A percentile compares a stretch with the other conserved stretches of the same genome.
These are phyloP conservation scores for Drosophila tristis DNA, from an alignment of 1,140 invertebrate species.

Conservation along the genomic window DNA sequence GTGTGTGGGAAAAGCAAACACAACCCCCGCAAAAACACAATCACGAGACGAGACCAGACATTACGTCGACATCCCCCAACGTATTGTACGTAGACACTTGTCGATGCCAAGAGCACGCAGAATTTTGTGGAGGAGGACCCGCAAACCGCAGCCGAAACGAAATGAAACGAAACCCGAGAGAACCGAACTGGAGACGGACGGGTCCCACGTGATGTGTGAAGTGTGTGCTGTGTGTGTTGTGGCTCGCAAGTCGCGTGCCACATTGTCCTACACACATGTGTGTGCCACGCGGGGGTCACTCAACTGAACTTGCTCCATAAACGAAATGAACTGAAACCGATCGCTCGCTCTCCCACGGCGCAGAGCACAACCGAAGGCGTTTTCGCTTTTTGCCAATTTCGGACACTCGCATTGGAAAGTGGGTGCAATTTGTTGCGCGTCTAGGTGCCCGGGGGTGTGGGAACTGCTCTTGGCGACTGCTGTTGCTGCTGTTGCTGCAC, in stretches of 20 bases:
- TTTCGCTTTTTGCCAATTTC: slow-evolving; percentile 50
- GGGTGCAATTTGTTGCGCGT: slow-evolving; percentile 44
- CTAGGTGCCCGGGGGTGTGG: slow-evolving; percentile 57
- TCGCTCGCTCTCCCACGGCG: slow-evolving; percentile 7
- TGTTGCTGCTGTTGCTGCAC: slow-evolving; percentile 4
- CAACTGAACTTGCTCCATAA: slow-evolving; percentile 74
- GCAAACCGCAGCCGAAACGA: no score
- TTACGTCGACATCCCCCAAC: slow-evolving; percentile 54
- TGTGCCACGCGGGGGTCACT: slow-evolving; percentile 53
- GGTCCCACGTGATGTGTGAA: slow-evolving; percentile 53
- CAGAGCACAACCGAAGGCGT: slow-evolving; percentile 53
- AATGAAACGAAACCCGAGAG: no score
- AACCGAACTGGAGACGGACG: slow-evolving; percentile 23
- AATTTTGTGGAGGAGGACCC: slow-evolving; percentile 52
- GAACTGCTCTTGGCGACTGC: slow-evolving; percentile 47
- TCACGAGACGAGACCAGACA: slow-evolving; percentile 59
- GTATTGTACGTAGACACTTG: slow-evolving; percentile 55
- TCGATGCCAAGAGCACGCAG: slow-evolving; percentile 70
- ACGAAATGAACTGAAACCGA: slow-evolving; percentile 30
- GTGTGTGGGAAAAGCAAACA: slow-evolving; percentile 47
- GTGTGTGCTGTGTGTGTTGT: slow-evolving; percentile 17
- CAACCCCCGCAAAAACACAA: slow-evolving; percentile 61
- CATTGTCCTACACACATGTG: slow-evolving; percentile 65
- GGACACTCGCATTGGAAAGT: slow-evolving; percentile 53
- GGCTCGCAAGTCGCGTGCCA: slow-evolving; percentile 62